phyloP scores from a whole-genome alignment of 2,113 vertebrate genomes.

The Petrocephalus zakoni region DNA sequence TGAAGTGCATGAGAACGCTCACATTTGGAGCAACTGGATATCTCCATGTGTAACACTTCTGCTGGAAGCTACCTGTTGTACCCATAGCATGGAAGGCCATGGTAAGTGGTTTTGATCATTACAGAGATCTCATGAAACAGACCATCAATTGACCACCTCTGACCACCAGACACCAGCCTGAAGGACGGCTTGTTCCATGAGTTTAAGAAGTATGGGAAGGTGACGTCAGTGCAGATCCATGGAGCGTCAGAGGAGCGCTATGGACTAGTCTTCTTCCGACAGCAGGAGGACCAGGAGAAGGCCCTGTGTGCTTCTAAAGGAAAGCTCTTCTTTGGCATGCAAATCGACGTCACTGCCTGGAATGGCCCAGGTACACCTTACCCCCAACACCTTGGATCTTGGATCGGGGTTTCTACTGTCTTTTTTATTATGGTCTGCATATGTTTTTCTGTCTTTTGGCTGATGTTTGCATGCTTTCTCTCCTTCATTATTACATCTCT shows the following conservation, averaged over 20 bases:
- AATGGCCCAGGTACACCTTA: constrained; percentile 81
- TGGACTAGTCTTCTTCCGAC: constrained; percentile 94
- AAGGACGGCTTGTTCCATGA: constrained; percentile 99
- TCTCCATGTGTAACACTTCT: neutral
- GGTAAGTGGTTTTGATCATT: constrained; percentile 11
- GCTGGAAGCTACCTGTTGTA: neutral
- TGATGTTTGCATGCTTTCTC: neutral
- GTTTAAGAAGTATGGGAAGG: constrained; percentile 98
- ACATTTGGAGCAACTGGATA: neutral
- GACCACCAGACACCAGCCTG: constrained; percentile 84
- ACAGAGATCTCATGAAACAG: constrained; percentile 13
- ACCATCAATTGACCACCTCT: constrained; percentile 11
- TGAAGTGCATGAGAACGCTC: neutral
- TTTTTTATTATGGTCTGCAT: neutral
- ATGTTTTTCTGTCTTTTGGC: neutral
- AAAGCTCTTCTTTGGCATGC: constrained; percentile 99
- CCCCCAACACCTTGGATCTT: neutral
- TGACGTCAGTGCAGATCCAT: constrained; percentile 96
- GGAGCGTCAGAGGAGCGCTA: constrained; percentile 92
- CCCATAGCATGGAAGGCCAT: neutral
- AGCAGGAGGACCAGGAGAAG: constrained; percentile 98
- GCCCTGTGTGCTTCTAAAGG: constrained; percentile 90
- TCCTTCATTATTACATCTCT: constrained; percentile 25
- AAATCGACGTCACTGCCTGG: constrained; percentile 97
- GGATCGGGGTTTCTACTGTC: neutral